These are phyloP conservation scores for Grammomys surdaster DNA, from an alignment of 2,113 vertebrate genomes.

Conservation along the genomic window DNA sequence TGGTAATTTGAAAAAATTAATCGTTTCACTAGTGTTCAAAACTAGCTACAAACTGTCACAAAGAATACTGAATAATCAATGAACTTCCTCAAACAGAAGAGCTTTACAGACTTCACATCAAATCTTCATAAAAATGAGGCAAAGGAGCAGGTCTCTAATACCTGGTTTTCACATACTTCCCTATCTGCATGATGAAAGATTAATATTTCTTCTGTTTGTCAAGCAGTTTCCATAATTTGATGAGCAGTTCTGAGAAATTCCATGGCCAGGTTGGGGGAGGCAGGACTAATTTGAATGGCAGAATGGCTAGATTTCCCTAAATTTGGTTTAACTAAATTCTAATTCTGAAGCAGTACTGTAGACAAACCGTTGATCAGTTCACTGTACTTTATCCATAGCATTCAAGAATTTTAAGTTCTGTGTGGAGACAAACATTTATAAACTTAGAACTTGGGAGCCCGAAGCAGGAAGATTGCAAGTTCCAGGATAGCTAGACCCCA, in stretches of 20 bases:
- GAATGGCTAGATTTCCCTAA: background rate
- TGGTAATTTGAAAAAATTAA: constrained; percentile 45
- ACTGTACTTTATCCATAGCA: background rate
- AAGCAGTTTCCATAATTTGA: constrained; percentile 6
- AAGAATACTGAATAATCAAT: constrained; percentile 54
- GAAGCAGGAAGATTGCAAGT: background rate
- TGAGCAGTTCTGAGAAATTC: background rate
- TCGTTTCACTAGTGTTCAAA: constrained; percentile 26
- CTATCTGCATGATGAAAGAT: background rate
- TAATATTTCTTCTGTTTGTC: background rate
- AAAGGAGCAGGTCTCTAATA: constrained; percentile 33
- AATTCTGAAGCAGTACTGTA: background rate
- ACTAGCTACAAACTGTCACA: constrained; percentile 45
- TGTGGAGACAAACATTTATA: background rate
- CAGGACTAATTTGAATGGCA: background rate
- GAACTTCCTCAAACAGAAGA: constrained; percentile 56
- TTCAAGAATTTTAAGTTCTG: background rate
- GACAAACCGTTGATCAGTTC: background rate
- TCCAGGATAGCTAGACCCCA: background rate
- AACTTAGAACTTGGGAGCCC: background rate
- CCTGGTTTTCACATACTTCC: constrained; percentile 36
- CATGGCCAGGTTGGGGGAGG: rapidly evolving
- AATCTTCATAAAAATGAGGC: constrained; percentile 26
- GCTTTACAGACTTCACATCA: constrained; percentile 42
- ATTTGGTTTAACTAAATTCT: constrained; percentile 40